Conservation (phyloP, 1,140 invertebrate species). For the Spodoptera frugiperda region DNA sequence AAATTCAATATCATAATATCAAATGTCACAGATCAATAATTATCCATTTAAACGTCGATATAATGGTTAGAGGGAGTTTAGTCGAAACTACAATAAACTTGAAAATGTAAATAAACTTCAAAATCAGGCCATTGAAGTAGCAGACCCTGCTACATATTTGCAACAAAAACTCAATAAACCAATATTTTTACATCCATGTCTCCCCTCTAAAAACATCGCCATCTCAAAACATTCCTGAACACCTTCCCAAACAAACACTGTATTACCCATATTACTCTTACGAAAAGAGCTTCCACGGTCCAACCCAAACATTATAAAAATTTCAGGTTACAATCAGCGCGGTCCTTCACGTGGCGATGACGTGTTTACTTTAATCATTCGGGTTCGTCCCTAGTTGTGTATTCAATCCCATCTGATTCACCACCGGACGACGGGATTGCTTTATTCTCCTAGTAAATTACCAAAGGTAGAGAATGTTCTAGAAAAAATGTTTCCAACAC, state of each 20-base stretch:
- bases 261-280: not conserved
- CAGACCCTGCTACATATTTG: too few relatives aligned
- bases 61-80: too few relatives aligned
- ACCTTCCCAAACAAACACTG: not conserved
- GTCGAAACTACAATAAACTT: too few relatives aligned
- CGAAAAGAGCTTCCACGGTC: conserved; percentile 13
- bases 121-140: too few relatives aligned
- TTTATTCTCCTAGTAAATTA: conserved; percentile 25
- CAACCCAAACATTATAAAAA: conserved; percentile 40
- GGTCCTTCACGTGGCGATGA: conserved; percentile 30
- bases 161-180: too few relatives aligned
- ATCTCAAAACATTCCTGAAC: not conserved
- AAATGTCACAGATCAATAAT: too few relatives aligned
- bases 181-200: not conserved
- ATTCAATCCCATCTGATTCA: conserved; percentile 23
- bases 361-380: conserved; percentile 52
- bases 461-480: not conserved
- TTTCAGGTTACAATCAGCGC: conserved; percentile 47
- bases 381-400: conserved; percentile 39
- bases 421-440: conserved; percentile 13
- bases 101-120: too few relatives aligned
- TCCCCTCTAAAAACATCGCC: not conserved
- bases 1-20: too few relatives aligned
- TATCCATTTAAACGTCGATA: too few relatives aligned
- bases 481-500: not conserved